Evolutionary conservation across 2,888 invertebrate species (phyloP), one percentile per base, ranked within the genome.

Genomic region (Euspilapteryx auroguttella): DNA sequence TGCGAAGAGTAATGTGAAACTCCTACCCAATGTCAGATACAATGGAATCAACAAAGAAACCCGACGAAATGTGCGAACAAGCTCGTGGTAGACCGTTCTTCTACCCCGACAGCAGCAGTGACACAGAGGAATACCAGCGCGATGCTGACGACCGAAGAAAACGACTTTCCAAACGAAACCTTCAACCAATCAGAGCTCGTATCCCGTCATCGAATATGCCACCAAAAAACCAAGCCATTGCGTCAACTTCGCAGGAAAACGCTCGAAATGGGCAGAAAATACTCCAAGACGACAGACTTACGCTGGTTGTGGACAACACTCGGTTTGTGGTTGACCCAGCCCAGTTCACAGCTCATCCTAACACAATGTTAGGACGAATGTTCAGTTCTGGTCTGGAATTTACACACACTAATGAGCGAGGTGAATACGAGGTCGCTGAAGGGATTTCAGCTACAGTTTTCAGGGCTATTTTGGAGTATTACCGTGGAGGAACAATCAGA

Each of bases 321-420:
- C 17, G 90, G 34, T 95, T 95, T 57, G 87, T 97, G 25, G 87
- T 97, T 12, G 96, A 97, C 61, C 92, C 94, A 4, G 86, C 91
- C 2, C 79, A 97, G 35, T 93, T 99, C 49, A 89, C 91, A 7
- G 89, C 92, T 2, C 93, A 97, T 65, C 96, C 98, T 0, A 96
- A 98, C 55, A 99, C 99, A 0, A 97, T 99, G 97, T 76, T 99
- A 17, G 99, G 98, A n/a, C 85, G 95, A 44, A 97, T 97, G 97
- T 97, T 97, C 49, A 92, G 93, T 53, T 89, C 92, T 8, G 94
- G 93, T 2, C 42, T 71, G 38, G 95, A 90, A 45, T 93, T 95
- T 59, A 91, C 93, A 0, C 89, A 93, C 49, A 87, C 96, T 1
- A 99, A 99, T 55, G 96, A 96, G 40, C 78, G 94, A 3, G 97